phyloP scores from a whole-genome alignment of 2,113 vertebrate species.

The Orientallactaga bullata region DNA sequence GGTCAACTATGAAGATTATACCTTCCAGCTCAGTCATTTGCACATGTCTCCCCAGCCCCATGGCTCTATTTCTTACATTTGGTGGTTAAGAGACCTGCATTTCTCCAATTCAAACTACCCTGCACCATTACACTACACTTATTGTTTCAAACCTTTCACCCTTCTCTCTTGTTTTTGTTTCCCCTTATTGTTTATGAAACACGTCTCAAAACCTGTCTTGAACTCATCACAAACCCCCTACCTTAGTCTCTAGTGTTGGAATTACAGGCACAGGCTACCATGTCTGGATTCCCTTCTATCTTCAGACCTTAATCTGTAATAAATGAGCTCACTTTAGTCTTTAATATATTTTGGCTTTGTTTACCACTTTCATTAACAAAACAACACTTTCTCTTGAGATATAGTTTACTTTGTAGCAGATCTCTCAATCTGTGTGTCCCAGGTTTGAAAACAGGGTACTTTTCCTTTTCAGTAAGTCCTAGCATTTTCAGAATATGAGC shows the following conservation, averaged over 20 bases:
- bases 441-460: background rate
- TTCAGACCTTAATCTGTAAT: background rate
- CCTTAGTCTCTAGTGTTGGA: background rate
- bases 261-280: background rate
- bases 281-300: background rate
- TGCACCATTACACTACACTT: too few relatives aligned
- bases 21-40: fast-evolving
- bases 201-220: background rate
- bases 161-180: background rate
- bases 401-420: too few relatives aligned
- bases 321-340: background rate
- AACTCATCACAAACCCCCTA: background rate
- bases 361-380: background rate
- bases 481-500: background rate
- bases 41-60: background rate
- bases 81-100: background rate
- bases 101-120: slow-evolving; percentile 18
- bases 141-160: background rate
- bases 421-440: background rate
- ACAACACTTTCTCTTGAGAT: background rate
- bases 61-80: background rate
- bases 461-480: background rate
- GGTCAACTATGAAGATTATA: background rate
- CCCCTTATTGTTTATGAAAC: background rate
- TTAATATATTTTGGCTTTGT: background rate